A percentile compares a stretch with the other conserved stretches of the same genome.
phyloP scores from a whole-genome alignment of 2,888 invertebrate species.

The Phaonia tiefii region DNA sequence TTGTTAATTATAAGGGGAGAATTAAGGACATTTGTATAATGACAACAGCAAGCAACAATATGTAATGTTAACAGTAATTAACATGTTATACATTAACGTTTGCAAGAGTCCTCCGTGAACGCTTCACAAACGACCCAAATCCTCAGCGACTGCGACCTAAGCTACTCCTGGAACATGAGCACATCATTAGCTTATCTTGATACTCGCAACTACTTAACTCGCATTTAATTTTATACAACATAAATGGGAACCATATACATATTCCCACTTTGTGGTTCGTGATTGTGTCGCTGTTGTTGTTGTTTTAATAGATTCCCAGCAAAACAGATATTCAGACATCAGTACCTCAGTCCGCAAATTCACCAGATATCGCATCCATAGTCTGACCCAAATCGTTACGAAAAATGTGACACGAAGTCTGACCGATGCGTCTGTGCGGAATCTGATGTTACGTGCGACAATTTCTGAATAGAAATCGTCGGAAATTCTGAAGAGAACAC shows the following conservation, averaged over 20 bases:
- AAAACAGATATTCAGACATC: too few species aligned
- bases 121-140: not conserved
- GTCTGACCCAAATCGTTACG: too few species aligned
- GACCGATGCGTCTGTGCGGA: too few species aligned
- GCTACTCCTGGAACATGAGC: conserved; percentile 1
- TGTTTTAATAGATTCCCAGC: conserved; percentile 16
- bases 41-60: conserved; percentile 41
- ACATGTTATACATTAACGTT: conserved; percentile 61
- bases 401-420: too few species aligned
- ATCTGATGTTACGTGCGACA: too few species aligned
- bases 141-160: too few species aligned
- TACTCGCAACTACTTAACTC: conserved; percentile 33
- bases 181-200: conserved; percentile 35
- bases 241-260: not conserved
- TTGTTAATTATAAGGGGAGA: conserved; percentile 29
- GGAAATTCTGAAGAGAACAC: too few species aligned
- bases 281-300: conserved; percentile 44
- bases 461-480: too few species aligned
- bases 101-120: conserved; percentile 21
- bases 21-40: not conserved
- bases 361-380: too few species aligned
- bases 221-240: conserved; percentile 13
- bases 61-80: conserved; percentile 69
- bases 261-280: conserved; percentile 13
- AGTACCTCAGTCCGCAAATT: too few species aligned